Evolutionary conservation across 1,140 invertebrate genomes (phyloP).

Genomic region (Pentalonia nigronervosa): DNA sequence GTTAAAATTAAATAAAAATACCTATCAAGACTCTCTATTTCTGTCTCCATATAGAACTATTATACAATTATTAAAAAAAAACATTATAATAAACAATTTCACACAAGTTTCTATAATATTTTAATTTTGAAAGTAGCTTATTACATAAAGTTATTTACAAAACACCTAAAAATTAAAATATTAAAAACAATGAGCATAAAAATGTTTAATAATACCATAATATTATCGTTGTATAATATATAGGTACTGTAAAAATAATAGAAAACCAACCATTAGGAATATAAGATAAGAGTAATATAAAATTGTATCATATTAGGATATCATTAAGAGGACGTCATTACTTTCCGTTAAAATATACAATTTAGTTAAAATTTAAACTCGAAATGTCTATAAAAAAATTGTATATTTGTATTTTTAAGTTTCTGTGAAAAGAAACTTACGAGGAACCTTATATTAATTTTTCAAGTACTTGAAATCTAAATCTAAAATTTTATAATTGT

Average conservation of each 20-base stretch:
- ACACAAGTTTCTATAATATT: background rate
- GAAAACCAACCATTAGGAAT: background rate
- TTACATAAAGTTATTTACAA: background rate
- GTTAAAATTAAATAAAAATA: background rate
- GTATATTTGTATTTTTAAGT: too few species aligned
- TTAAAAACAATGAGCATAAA: background rate
- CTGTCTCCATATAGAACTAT: background rate
- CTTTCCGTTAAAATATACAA: too few species aligned
- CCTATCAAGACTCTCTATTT: background rate
- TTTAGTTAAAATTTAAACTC: too few species aligned
- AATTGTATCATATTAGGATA: background rate
- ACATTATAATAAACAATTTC: background rate
- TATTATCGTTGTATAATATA: background rate
- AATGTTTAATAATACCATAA: background rate
- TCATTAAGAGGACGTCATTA: too few species aligned
- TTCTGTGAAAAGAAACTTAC: too few species aligned
- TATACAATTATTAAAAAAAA: background rate
- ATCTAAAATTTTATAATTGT: too few species aligned
- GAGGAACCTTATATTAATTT: too few species aligned
- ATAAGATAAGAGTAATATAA: background rate
- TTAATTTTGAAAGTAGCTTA: conserved; percentile 3
- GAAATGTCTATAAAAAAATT: too few species aligned
- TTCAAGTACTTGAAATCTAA: too few species aligned
- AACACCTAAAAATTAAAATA: background rate
- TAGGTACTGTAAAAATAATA: background rate